These are phyloP conservation scores for Hyperoodon ampullatus DNA, from an alignment of 2,113 vertebrate species.

Conservation along the genomic window DNA sequence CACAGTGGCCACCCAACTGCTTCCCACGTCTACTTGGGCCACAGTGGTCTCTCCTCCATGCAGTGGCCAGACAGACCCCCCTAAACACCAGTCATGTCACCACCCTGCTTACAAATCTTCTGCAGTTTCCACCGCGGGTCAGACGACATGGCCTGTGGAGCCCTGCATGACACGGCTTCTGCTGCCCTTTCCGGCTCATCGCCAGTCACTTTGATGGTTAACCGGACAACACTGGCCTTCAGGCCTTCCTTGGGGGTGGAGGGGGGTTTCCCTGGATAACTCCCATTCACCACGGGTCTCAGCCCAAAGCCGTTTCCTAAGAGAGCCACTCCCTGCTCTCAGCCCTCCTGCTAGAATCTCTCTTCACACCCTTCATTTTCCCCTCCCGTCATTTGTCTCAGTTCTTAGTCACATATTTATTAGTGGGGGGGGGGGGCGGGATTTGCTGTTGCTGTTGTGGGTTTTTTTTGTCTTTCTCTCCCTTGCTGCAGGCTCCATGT, in stretches of 20 bases:
- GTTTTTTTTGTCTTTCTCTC: background rate
- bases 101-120: background rate
- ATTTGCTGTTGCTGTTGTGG: background rate
- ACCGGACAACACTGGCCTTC: background rate
- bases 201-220: rapidly evolving
- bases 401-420: background rate
- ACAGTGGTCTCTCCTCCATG: background rate
- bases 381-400: background rate
- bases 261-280: background rate
- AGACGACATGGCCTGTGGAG: background rate
- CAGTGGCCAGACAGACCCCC: background rate
- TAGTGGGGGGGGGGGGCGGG: background rate
- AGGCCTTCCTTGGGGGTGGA: rapidly evolving
- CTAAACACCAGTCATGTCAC: rapidly evolving
- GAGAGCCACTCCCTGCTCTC: background rate
- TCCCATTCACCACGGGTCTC: background rate
- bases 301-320: background rate
- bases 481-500: background rate
- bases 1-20: background rate
- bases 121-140: background rate
- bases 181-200: background rate
- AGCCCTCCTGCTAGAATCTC: background rate
- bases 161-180: rapidly evolving
- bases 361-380: background rate
- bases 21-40: background rate